Base-by-base conservation (phyloP, 2,797 vertebrate species). In the Triplophysa bombifrons region DNA sequence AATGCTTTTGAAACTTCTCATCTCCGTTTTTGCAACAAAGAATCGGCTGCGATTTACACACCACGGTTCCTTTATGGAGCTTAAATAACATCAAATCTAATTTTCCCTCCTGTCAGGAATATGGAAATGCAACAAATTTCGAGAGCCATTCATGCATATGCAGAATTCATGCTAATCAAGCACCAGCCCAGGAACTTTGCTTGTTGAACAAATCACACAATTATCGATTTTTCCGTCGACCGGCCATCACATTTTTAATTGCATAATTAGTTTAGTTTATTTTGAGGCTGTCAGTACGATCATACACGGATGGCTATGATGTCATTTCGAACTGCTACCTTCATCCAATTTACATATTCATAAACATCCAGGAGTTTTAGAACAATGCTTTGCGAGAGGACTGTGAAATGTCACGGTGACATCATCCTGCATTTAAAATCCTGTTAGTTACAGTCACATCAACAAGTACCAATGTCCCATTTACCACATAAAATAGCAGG, bases 1-100 rank as follows among this genome's bases (percentile, higher is more conserved):
- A 80, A 60, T 67, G 78, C 70, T 73, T 72, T 80, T 27, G n/a
- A 76, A 73, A 66, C 51, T 58, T 80, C 55, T 65, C 41, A 58
- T 72, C 63, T 79, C 58, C 60, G 13, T 79, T 79, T 72, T 27
- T 19, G 60, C 77, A 65, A 66, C 48, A 79, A 78, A 46, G 61
- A 63, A 63, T 71, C 46, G 2, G 11, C 68, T 63, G 67, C 46
- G 34, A 55, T 78, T 71, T 41, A 78, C 51, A 46, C 7, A 1
- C 46, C 22, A 20, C 30, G 69, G 58, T 56, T 72, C 70, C 22
- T 80, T 73, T 66, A 58, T 67, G 51, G 14, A 67, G 61, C 19
- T 80, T 46, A 48, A 65, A 72, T 72, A 55, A 65, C 61, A 72
- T 72, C 34, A 65, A 44, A 56, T 78, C 58, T 72, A 50, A 55